Evolutionary conservation across 2,888 invertebrate genomes (phyloP), one percentile per base, ranked within the genome.

Genomic region (Monopis laevigella): DNA sequence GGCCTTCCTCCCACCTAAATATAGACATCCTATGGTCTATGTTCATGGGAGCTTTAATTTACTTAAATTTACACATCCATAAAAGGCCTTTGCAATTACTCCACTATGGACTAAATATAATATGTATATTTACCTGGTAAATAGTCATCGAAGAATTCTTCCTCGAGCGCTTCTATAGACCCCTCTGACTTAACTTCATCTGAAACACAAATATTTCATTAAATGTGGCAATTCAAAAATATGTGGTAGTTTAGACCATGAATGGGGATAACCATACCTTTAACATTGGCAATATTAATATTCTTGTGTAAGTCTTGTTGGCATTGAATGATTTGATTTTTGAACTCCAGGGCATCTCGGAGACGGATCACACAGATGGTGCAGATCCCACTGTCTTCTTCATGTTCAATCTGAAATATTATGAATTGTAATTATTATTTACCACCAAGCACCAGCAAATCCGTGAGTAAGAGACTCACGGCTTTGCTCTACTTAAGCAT

Each of bases 281-380:
- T n/a, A n/a, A n/a, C n/a, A n/a, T n/a, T n/a, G n/a, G n/a, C n/a
- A n/a, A n/a, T n/a, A n/a, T n/a, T n/a, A n/a, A n/a, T n/a, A n/a
- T n/a, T n/a, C n/a, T n/a, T n/a, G n/a, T n/a, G n/a, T 12, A 65
- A 51, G 2, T 70, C 58, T 21, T 54, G 56, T 50, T 71, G 73
- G 38, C 74, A 68, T 1, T 50, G 51, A 34, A 60, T 56, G 1
- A 78, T 71, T 41, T 73, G 77, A 2, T 56, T 53, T 32, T 72
- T 74, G 47, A 77, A 78, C 45, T 69, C 58, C 0, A 49, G 55
- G 0, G 78, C 74, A 26, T 74, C 73, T 0, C 71, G 53, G 5
- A 78, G 56, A 2, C 70, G 52, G 0, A 49, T 48, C 12, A 74
- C 51, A 28, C 77, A 78, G 8, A 62, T 48, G 17, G 72, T 69